Evolutionary conservation across 1,140 invertebrate species (phyloP).

Genomic region (Drosophila teissieri): DNA sequence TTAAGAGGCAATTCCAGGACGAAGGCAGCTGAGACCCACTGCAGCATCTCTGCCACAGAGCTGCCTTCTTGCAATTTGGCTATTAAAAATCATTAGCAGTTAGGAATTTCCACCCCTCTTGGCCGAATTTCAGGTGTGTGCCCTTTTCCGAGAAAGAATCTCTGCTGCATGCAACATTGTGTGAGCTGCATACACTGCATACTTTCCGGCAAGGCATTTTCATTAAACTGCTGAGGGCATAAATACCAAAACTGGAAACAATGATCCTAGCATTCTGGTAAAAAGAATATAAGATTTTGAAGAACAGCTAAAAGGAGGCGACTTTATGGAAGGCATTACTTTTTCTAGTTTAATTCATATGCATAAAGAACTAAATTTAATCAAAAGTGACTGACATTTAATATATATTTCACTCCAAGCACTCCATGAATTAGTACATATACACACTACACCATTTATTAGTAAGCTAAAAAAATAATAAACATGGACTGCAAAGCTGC

Average conservation of each 20-base stretch:
- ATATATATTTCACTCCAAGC: background rate
- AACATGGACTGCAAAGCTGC: constrained; percentile 13
- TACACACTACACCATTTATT: too few species aligned
- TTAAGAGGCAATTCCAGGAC: constrained; percentile 60
- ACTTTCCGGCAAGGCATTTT: constrained; percentile 66
- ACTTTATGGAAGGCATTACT: background rate
- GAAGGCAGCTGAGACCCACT: constrained; percentile 39
- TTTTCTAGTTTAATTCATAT: background rate
- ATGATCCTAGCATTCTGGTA: constrained; percentile 7
- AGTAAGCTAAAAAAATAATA: background rate
- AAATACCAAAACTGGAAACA: constrained; percentile 8
- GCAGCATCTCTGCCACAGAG: constrained; percentile 5
- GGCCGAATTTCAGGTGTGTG: constrained; percentile 31
- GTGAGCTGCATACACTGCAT: constrained; percentile 59
- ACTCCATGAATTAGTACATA: background rate
- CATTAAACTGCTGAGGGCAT: constrained; percentile 40
- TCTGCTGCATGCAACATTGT: constrained; percentile 34
- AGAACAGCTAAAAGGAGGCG: background rate
- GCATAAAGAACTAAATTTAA: too few species aligned
- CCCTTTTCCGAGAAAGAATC: constrained; percentile 25
- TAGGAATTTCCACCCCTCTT: constrained; percentile 50
- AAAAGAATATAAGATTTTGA: background rate
- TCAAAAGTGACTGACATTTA: too few species aligned
- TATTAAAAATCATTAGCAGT: constrained; percentile 80
- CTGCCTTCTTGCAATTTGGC: constrained; percentile 70